A percentile compares a stretch with the other conserved stretches of the same genome.
phyloP scores from a whole-genome alignment of 1,140 invertebrate species.

The Thrips palmi region DNA sequence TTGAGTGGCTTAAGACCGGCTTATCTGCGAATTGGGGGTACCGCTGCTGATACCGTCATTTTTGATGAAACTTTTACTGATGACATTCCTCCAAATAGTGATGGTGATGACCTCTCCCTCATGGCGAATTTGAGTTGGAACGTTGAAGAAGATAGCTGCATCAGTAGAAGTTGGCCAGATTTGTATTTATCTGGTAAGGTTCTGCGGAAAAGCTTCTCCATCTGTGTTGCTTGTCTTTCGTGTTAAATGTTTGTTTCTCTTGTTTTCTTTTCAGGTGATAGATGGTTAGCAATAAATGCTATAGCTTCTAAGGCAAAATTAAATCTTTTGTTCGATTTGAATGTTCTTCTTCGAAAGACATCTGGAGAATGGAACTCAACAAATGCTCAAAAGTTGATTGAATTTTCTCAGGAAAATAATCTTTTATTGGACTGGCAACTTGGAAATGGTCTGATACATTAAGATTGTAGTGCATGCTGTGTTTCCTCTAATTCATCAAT shows the following conservation, averaged over 20 bases:
- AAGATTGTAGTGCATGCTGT: no score
- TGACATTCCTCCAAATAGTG: not conserved
- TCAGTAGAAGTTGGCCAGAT: not conserved
- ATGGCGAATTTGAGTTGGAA: no score
- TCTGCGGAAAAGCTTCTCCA: not conserved
- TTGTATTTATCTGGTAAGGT: not conserved
- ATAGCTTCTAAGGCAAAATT: conserved; percentile 32
- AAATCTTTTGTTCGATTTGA: conserved; percentile 47
- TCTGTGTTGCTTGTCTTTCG: not conserved
- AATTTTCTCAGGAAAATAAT: conserved; percentile 32
- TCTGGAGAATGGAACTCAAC: conserved; percentile 37
- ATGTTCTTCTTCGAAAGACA: conserved; percentile 37
- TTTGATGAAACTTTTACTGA: not conserved
- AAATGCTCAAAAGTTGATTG: conserved; percentile 41
- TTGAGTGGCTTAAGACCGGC: no score
- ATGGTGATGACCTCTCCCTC: not conserved
- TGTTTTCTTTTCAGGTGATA: conserved; percentile 15
- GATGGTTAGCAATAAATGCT: conserved; percentile 37
- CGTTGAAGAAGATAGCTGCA: not conserved
- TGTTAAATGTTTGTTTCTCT: not conserved
- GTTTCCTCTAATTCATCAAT: no score
- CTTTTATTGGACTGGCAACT: conserved; percentile 45
- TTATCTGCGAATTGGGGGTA: not conserved
- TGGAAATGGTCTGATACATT: no score
- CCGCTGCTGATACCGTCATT: not conserved